Base-by-base conservation (phyloP, 1,140 invertebrate genomes). In the Drosophila sproati region DNA sequence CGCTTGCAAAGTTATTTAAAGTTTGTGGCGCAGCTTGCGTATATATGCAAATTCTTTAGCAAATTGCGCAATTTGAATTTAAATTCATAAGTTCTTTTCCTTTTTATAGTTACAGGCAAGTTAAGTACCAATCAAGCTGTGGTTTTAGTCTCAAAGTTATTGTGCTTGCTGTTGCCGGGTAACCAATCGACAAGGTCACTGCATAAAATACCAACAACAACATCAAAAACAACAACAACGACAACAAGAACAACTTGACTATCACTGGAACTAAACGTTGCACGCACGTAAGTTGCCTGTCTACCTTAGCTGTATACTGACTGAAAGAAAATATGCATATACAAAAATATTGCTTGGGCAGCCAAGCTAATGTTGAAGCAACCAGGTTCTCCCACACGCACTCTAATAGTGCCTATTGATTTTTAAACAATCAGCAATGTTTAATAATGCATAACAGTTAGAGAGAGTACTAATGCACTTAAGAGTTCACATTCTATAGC, bases 271-370 rank as follows among this genome's bases (percentile, higher is more conserved):
- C 31, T 12, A 59, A 59, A 28, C 32, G 37, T 45, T 29, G 54
- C 63, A 73, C 62, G 63, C 70, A 73, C 63, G 70, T 73, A 73
- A 73, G 70, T 73, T 54, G 43, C 5, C 52, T 35, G 10, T 47
- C n/a, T 55, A 47, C 5, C 3, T 35, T 55, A 37, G 5, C 34
- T 37, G 7, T 51, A 31, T 51, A 31, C 20, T 20, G 20, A 20
- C 20, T 20, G 20, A 20, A 20, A 20, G 20, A 0, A 20, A 20
- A 20, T 20, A 20, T 31, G 4, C 29, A 48, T 29, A 6, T 29
- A 48, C 7, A 51, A 7, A 51, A 20, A 20, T 20, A 20, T 20
- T 29, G 29, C 32, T 2, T 51, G 6, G 32, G 48, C 5, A 10
- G 47, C 28, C 8, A 5, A n/a, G 50, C 0, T 45, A 20, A 45